Percentiles rank a stretch among this genome's conserved stretches.
Conservation (phyloP, 2,888 invertebrate genomes). For the Epiblema foenella region DNA sequence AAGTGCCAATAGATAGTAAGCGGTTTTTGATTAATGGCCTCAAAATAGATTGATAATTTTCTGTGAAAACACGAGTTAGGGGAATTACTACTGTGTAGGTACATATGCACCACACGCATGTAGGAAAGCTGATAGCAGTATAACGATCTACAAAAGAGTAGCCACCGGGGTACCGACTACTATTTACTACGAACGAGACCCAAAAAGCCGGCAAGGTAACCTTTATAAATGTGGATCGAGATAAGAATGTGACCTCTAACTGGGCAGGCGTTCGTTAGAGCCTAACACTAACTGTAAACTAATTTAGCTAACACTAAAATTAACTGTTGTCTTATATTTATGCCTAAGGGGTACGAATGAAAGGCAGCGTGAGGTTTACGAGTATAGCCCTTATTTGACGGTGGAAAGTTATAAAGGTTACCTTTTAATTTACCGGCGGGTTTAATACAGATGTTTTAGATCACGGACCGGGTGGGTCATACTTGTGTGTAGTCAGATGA, state of each 20-base stretch:
- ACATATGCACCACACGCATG: too few relatives aligned
- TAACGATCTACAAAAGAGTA: not conserved
- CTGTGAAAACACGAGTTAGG: not conserved
- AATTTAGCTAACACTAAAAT: not conserved
- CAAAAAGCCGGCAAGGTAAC: not conserved
- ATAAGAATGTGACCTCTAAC: not conserved
- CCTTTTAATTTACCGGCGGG: conserved; percentile 4
- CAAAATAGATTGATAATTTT: conserved; percentile 12
- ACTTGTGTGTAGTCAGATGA: not conserved
- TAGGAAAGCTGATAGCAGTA: not conserved
- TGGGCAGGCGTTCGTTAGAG: not conserved
- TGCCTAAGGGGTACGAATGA: not conserved
- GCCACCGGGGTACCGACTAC: not conserved
- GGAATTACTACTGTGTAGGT: not conserved
- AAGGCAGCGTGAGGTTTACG: not conserved
- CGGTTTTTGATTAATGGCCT: conserved; percentile 35
- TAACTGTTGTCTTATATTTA: not conserved
- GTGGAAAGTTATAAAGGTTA: not conserved
- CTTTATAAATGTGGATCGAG: not conserved
- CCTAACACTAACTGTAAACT: not conserved
- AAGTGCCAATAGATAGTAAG: conserved; percentile 40
- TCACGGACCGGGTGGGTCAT: not conserved
- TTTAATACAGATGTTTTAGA: not conserved
- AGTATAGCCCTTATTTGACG: not conserved
- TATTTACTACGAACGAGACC: not conserved